Evolutionary conservation across 2,888 invertebrate genomes (phyloP).

Genomic region (Leptothorax acervorum): DNA sequence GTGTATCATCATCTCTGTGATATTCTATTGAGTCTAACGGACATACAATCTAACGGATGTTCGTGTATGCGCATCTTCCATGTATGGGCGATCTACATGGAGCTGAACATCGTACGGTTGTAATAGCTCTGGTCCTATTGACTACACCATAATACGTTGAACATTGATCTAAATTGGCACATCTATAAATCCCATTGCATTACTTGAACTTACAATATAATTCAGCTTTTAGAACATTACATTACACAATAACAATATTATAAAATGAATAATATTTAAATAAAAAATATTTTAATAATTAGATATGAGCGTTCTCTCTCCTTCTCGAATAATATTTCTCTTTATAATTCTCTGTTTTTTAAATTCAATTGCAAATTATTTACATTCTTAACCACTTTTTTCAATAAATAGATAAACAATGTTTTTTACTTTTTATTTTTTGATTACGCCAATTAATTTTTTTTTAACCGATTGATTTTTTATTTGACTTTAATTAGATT

Average conservation of each 20-base stretch:
- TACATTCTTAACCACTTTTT: slow-evolving; percentile 3
- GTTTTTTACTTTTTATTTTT: neutral
- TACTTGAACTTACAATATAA: slow-evolving; percentile 6
- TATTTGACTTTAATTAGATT: neutral
- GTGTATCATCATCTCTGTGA: slow-evolving; percentile 41
- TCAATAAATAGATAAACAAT: neutral
- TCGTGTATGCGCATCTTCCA: slow-evolving; percentile 28
- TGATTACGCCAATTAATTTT: neutral
- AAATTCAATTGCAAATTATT: neutral
- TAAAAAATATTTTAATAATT: slow-evolving; percentile 13
- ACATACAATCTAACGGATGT: slow-evolving; percentile 34
- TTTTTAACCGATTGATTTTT: neutral
- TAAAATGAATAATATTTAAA: neutral
- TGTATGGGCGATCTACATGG: slow-evolving; percentile 26
- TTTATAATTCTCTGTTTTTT: neutral
- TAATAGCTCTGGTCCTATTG: slow-evolving; percentile 45
- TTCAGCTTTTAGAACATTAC: neutral
- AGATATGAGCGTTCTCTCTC: neutral
- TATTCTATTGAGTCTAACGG: slow-evolving; percentile 47
- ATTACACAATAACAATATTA: neutral
- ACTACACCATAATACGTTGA: slow-evolving; percentile 30
- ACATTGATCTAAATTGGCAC: slow-evolving; percentile 40
- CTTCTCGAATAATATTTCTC: neutral
- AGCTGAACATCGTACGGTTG: slow-evolving; percentile 49
- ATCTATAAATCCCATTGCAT: slow-evolving; percentile 26